A percentile compares a stretch with the other conserved stretches of the same genome.
Conservation (phyloP, 2,888 invertebrate species). For the Merodon equestris region DNA sequence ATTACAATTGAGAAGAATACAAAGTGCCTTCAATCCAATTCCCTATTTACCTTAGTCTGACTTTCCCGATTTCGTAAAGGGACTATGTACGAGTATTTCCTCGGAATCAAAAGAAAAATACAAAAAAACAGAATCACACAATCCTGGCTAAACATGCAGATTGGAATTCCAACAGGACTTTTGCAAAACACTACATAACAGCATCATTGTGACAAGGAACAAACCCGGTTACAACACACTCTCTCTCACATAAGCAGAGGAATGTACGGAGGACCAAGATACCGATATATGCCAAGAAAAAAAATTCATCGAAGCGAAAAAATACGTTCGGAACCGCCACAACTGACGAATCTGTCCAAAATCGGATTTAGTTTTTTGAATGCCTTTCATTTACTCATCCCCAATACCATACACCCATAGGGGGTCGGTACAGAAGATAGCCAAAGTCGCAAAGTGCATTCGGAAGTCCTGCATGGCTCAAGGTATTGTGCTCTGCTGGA, state of each 20-base stretch:
- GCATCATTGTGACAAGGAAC: slow-evolving; percentile 44
- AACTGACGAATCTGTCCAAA: slow-evolving; percentile 60
- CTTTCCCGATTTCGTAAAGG: slow-evolving; percentile 42
- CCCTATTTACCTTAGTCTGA: slow-evolving; percentile 51
- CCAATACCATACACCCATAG: not conserved
- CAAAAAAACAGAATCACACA: slow-evolving; percentile 16
- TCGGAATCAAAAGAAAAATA: slow-evolving; percentile 9
- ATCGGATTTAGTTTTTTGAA: slow-evolving; percentile 62
- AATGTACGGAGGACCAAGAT: slow-evolving; percentile 19
- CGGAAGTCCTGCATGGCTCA: not conserved
- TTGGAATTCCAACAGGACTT: slow-evolving; percentile 56
- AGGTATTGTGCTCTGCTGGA: slow-evolving; percentile 17
- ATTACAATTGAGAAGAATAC: slow-evolving; percentile 62
- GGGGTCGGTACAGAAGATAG: not conserved
- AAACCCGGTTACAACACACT: slow-evolving; percentile 42
- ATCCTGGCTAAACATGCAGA: slow-evolving; percentile 50
- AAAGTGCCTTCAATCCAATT: slow-evolving; percentile 61
- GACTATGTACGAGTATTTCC: no score
- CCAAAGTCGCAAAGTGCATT: slow-evolving; percentile 11
- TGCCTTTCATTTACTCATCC: slow-evolving; percentile 3
- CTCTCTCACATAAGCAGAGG: no score
- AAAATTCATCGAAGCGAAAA: slow-evolving; percentile 50
- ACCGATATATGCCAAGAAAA: slow-evolving; percentile 52
- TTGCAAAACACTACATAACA: no score
- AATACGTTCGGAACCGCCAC: slow-evolving; percentile 53